Percentiles rank a stretch among this genome's conserved stretches.
Evolutionary conservation across 2,797 vertebrate species (phyloP).

Genomic region (Glossophaga mutica): DNA sequence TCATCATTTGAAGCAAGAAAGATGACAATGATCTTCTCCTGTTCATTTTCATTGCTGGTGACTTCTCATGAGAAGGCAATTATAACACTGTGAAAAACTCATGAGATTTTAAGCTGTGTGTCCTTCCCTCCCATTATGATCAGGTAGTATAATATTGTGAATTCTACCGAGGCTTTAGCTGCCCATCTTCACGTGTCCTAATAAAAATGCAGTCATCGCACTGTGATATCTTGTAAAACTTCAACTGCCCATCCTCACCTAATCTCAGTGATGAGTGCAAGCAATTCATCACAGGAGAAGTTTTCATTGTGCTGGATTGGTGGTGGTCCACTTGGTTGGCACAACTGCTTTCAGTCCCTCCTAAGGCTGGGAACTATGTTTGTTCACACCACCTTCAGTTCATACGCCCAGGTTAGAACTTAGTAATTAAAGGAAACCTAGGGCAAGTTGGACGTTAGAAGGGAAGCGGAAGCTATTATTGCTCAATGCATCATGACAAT

Average conservation of each 20-base stretch:
- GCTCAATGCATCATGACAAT: neutral
- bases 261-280: neutral
- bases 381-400: neutral
- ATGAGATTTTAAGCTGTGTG: neutral
- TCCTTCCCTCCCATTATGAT: neutral
- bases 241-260: neutral
- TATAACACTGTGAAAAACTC: conserved; percentile 13
- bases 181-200: neutral
- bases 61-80: neutral
- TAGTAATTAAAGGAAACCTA: neutral
- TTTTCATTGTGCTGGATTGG: neutral
- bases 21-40: neutral
- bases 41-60: neutral
- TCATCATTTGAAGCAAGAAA: neutral
- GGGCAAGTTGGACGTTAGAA: neutral
- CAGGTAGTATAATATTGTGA: neutral
- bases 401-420: neutral
- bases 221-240: neutral
- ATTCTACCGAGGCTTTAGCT: neutral
- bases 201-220: neutral
- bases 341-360: neutral
- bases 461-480: neutral
- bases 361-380: neutral
- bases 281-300: neutral
- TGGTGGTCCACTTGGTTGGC: neutral